Percentiles rank a stretch among this genome's conserved stretches.
phyloP scores from a whole-genome alignment of 1,140 invertebrate genomes.

The Apis dorsata region DNA sequence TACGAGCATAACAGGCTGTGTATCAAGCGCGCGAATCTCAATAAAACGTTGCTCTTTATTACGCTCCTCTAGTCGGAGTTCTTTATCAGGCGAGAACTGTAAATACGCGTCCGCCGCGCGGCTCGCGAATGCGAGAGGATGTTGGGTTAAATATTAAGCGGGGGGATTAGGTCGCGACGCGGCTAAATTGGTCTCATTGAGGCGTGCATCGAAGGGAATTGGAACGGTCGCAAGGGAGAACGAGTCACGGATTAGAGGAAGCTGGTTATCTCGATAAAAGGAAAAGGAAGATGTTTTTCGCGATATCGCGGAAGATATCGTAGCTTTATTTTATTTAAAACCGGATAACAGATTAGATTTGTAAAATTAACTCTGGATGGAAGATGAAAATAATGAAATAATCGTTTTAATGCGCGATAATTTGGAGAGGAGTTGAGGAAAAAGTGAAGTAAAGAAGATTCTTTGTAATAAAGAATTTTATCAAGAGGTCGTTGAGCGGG shows the following conservation, averaged over 20 bases:
- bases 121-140: not conserved
- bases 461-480: no score
- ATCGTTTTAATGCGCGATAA: no score
- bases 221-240: not conserved
- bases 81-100: no score
- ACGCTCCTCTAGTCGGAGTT: not conserved
- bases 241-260: constrained; percentile 10
- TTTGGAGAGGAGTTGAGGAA: no score
- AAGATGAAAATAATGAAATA: no score
- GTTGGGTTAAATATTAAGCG: not conserved
- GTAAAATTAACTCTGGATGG: no score
- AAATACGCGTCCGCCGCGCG: not conserved
- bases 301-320: not conserved
- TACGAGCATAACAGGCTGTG: not conserved
- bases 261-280: not conserved
- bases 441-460: no score
- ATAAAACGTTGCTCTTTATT: not conserved
- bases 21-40: not conserved
- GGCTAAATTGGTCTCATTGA: constrained; percentile 22
- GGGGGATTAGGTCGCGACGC: not conserved
- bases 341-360: no score
- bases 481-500: no score
- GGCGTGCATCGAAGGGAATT: not conserved
- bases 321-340: no score
- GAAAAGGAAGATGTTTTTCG: not conserved